Percentiles rank a stretch among this genome's conserved stretches.
phyloP scores from a whole-genome alignment of 2,797 vertebrate genomes.

The Coilia nasus region DNA sequence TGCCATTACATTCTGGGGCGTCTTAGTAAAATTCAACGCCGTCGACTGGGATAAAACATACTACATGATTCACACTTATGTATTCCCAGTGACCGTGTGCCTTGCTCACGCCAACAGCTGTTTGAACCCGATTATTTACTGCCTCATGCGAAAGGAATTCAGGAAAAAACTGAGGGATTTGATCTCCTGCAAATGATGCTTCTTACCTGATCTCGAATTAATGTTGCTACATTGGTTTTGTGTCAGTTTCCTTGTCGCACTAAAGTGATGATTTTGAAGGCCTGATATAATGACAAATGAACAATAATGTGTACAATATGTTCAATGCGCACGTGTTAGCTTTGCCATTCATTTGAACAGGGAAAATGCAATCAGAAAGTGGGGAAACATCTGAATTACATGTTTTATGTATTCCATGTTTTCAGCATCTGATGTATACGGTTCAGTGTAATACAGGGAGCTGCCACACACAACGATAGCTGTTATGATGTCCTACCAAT shows the following conservation, averaged over 20 bases:
- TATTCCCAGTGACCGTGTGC: slow-evolving; percentile 78
- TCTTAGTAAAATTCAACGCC: slow-evolving; percentile 77
- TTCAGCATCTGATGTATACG: background rate
- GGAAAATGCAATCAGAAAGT: background rate
- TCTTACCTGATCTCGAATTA: background rate
- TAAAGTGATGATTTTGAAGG: background rate
- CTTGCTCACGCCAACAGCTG: slow-evolving; percentile 81
- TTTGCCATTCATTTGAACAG: background rate
- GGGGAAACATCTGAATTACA: background rate
- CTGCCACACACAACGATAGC: background rate
- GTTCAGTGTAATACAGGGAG: background rate
- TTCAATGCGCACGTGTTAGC: background rate
- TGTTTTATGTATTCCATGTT: background rate
- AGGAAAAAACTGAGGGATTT: slow-evolving; percentile 68
- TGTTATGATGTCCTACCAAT: background rate
- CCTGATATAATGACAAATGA: background rate
- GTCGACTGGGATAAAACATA: slow-evolving; percentile 74
- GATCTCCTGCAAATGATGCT: slow-evolving; percentile 48
- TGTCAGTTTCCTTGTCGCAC: background rate
- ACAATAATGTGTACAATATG: background rate
- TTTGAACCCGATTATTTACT: slow-evolving; percentile 79
- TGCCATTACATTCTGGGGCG: slow-evolving; percentile 77
- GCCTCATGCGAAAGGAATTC: slow-evolving; percentile 77
- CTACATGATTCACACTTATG: slow-evolving; percentile 76
- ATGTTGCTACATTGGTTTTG: background rate